Conservation (phyloP, 2,113 vertebrate genomes). For the Halichoerus grypus region DNA sequence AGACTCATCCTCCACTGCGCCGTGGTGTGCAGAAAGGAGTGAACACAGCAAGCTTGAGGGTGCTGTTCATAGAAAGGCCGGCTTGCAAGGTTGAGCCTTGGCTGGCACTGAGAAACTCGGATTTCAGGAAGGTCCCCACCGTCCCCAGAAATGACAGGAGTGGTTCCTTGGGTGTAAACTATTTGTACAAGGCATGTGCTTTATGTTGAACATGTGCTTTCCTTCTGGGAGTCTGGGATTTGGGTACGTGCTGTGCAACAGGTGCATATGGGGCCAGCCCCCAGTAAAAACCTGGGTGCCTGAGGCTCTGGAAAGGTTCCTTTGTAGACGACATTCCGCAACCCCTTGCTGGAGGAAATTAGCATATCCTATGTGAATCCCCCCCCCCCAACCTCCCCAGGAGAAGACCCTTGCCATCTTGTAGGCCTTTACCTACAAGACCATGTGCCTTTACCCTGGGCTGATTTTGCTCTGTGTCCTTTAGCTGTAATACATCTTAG, state of each 20-base stretch:
- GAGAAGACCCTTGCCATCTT: background rate
- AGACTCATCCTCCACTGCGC: fast-evolving
- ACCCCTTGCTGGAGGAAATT: background rate
- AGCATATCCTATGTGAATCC: background rate
- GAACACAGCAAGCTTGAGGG: background rate
- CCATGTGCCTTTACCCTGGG: background rate
- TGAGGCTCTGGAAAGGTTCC: background rate
- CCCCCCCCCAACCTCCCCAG: fast-evolving
- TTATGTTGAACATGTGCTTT: background rate
- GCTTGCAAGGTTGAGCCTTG: background rate
- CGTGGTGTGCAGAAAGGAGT: background rate
- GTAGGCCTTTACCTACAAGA: too few species aligned
- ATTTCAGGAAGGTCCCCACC: background rate
- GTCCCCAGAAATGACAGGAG: background rate
- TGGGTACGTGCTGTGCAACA: fast-evolving
- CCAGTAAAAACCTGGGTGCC: background rate
- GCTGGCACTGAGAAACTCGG: background rate
- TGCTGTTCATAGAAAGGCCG: background rate
- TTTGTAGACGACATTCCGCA: too few species aligned
- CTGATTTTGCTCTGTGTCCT: background rate
- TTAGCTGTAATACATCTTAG: background rate
- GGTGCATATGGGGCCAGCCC: too few species aligned
- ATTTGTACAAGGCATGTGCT: background rate
- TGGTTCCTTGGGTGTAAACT: background rate
- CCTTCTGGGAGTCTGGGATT: background rate